Evolutionary conservation across 2,888 invertebrate genomes (phyloP).

Genomic region (Rhyacophila evoluta): DNA sequence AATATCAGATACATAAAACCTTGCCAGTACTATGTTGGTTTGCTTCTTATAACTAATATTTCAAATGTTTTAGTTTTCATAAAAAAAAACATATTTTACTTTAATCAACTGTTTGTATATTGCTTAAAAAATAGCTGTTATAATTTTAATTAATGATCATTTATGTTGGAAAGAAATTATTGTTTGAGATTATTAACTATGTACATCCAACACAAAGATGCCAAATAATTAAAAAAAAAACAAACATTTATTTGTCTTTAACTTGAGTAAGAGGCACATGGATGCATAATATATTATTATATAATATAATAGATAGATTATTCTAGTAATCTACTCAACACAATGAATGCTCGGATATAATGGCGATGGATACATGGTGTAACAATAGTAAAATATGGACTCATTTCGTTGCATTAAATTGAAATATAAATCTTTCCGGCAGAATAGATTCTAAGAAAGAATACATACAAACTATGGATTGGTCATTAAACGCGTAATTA

Average conservation of each 20-base stretch:
- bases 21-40: too few species aligned
- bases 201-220: conserved; percentile 16
- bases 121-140: too few species aligned
- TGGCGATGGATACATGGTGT: neutral
- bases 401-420: neutral
- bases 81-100: too few species aligned
- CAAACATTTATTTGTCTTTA: conserved; percentile 1
- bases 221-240: conserved; percentile 11
- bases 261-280: conserved; percentile 39
- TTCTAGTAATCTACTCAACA: conserved; percentile 40
- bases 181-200: neutral
- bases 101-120: too few species aligned
- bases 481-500: neutral
- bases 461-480: neutral
- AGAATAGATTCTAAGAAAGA: too few species aligned
- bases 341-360: conserved; percentile 6
- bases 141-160: neutral
- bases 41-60: too few species aligned
- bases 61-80: too few species aligned
- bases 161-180: neutral
- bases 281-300: conserved; percentile 38
- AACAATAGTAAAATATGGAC: conserved; percentile 9
- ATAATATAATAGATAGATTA: neutral
- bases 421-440: too few species aligned
- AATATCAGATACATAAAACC: too few species aligned